Evolutionary conservation across 2,113 vertebrate species (phyloP), one percentile per base, ranked within the genome.

Genomic region (Hucho hucho): DNA sequence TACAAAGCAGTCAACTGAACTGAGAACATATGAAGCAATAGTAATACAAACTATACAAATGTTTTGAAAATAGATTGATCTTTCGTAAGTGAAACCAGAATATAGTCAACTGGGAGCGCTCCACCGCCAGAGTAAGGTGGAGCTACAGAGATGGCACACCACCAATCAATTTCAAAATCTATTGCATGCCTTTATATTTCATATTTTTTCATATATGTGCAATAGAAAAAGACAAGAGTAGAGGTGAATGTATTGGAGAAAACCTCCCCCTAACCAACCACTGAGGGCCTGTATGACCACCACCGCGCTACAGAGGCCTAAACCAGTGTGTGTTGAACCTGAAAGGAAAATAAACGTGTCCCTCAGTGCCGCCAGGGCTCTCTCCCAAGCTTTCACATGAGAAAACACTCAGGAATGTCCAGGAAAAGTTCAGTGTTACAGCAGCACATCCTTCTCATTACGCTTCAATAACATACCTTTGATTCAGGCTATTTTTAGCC

Each of bases 391-490:
- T 93, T 95, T 94, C 93, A 95, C 95, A 95, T 95, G 94, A 96
- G 95, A 96, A 96, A 95, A 92, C 93, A 90, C 94, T 93, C 74
- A 47, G 75, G 86, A 82, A 87, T 85, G 78, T 76, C 78, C 73
- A 87, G 80, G 80, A 93, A 93, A 94, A 93, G 90, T 93, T 93
- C 92, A 94, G 93, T 95, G 93, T 94, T 94, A 93, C 88, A 90
- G 93, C 92, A 95, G 94, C 94, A 95, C 94, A 95, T 96, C 94
- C 94, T 94, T 95, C 95, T 96, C 94, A 93, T 95, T 95, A 95
- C 93, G 94, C 93, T 94, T 94, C 94, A 93, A 96, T 95, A 95
- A 95, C 94, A 95, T 95, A 95, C 94, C 95, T 95, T 96, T 95
- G 94, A 96, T 96, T 93, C 93, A 74, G 93, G 91, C 94, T 96